Conservation (phyloP, 1,140 invertebrate species). For the Dolichoris vasculosae region DNA sequence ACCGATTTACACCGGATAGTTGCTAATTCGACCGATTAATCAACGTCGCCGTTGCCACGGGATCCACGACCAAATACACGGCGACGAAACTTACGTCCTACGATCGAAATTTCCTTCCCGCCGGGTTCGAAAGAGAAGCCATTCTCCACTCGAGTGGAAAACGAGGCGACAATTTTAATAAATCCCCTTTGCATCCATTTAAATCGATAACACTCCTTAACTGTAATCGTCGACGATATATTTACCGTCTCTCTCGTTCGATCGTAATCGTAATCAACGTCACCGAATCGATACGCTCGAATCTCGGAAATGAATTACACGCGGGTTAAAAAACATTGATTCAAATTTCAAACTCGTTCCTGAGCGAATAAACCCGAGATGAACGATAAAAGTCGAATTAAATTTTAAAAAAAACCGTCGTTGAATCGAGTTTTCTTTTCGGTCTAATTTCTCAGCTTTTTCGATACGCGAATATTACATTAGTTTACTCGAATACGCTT, state of each 20-base stretch:
- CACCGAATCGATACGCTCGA: not conserved
- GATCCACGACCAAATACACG: not conserved
- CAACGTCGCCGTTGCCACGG: not conserved
- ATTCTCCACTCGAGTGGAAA: not conserved
- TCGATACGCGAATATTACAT: too few relatives aligned
- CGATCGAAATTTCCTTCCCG: not conserved
- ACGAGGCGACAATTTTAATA: not conserved
- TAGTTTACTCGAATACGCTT: too few relatives aligned
- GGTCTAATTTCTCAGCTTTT: too few relatives aligned
- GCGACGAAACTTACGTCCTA: not conserved
- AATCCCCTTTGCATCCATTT: too few relatives aligned
- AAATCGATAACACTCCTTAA: too few relatives aligned
- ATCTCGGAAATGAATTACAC: not conserved
- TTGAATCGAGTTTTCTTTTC: too few relatives aligned
- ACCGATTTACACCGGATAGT: not conserved
- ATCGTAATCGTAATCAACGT: not conserved
- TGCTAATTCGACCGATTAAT: not conserved
- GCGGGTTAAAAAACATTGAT: not conserved
- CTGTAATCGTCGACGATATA: too few relatives aligned
- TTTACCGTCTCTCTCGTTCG: too few relatives aligned
- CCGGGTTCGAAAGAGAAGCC: too few relatives aligned
- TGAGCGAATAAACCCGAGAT: too few relatives aligned
- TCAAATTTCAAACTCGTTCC: not conserved
- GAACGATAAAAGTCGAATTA: too few relatives aligned
- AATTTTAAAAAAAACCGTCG: too few relatives aligned